These are phyloP conservation scores for Nansenia antarctica DNA, from an alignment of 2,113 vertebrate genomes.

Conservation along the genomic window DNA sequence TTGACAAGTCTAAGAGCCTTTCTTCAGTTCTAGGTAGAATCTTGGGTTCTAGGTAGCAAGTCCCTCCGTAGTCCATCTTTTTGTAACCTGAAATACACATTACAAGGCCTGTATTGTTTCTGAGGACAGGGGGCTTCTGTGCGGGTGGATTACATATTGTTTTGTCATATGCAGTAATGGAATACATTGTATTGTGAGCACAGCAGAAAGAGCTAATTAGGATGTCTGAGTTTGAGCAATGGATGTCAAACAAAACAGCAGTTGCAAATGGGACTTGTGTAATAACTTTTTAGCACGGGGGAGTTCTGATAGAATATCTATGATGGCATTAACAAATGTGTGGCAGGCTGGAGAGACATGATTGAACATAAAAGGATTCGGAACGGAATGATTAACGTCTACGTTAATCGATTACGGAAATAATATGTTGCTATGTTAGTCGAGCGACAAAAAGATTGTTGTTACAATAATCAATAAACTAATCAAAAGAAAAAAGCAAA, in stretches of 20 bases:
- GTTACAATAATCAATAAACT: no score
- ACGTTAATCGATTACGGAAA: conserved; percentile 57
- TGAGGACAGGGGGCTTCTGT: background rate
- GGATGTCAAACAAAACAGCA: conserved; percentile 23
- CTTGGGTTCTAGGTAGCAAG: no score
- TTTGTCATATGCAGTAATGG: background rate
- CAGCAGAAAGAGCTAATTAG: conserved; percentile 24
- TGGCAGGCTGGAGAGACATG: conserved; percentile 51
- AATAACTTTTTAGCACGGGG: conserved; percentile 57
- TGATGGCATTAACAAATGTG: conserved; percentile 59
- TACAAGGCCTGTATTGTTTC: background rate
- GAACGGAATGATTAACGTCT: conserved; percentile 44
- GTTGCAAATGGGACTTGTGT: conserved; percentile 41
- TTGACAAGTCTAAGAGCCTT: no score
- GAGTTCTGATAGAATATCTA: conserved; percentile 60
- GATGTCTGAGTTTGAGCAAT: conserved; percentile 20
- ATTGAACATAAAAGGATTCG: conserved; percentile 60
- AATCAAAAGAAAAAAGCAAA: no score
- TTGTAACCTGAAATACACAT: conserved; percentile 1
- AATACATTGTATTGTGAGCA: conserved; percentile 8
- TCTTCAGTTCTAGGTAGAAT: no score
- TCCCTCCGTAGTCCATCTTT: background rate
- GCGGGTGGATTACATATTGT: conserved; percentile 10
- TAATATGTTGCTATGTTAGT: no score
- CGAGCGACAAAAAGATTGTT: no score